Conservation (phyloP, 2,888 invertebrate species). For the Magallana nippona region DNA sequence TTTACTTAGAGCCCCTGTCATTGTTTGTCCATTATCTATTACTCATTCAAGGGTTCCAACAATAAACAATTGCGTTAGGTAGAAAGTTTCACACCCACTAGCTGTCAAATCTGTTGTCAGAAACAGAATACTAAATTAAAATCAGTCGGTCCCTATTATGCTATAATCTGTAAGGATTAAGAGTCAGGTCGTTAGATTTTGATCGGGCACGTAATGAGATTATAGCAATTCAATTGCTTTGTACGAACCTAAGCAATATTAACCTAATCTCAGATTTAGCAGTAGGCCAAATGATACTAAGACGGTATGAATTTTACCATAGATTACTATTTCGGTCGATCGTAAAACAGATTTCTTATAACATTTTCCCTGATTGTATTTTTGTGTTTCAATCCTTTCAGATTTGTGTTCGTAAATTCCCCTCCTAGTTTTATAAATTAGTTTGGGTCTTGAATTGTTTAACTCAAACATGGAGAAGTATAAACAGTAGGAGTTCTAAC, state of each 20-base stretch:
- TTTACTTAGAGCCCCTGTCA: no score
- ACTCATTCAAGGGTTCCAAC: no score
- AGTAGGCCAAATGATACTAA: constrained; percentile 4
- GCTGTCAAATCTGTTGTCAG: background rate
- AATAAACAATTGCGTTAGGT: no score
- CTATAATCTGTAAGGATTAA: constrained; percentile 13
- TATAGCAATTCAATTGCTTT: background rate
- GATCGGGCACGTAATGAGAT: constrained; percentile 18
- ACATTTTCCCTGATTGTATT: background rate
- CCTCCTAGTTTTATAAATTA: background rate
- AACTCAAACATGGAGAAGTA: constrained; percentile 7
- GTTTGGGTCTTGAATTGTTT: background rate
- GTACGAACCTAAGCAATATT: background rate
- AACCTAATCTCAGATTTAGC: background rate
- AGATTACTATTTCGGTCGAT: background rate
- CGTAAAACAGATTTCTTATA: background rate
- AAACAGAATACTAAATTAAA: background rate
- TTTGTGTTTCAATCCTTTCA: constrained; percentile 5
- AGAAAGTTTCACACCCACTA: no score
- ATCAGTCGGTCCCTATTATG: background rate
- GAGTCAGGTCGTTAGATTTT: constrained; percentile 11
- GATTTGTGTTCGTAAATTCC: background rate
- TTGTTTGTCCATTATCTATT: no score
- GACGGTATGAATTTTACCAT: background rate
- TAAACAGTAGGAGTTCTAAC: background rate